A percentile compares a stretch with the other conserved stretches of the same genome.
phyloP scores from a whole-genome alignment of 2,113 vertebrate genomes.

The Actenoides lindsayi region DNA sequence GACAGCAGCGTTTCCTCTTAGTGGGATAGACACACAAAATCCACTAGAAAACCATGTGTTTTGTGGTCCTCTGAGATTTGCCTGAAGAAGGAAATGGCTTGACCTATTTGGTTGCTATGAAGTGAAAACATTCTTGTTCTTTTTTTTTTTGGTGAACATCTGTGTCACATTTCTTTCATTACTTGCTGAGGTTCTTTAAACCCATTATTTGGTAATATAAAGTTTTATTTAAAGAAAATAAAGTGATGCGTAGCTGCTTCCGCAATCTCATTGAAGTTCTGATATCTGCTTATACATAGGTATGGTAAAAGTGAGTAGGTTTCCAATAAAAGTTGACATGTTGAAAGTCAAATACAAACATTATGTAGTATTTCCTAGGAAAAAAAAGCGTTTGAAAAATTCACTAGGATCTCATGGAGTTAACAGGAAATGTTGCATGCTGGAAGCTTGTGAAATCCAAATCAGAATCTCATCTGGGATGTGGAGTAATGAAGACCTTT shows the following conservation, averaged over 20 bases:
- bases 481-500: neutral
- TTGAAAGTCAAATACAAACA: neutral
- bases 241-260: neutral
- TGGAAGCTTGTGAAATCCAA: neutral
- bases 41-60: slow-evolving; percentile 70
- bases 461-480: neutral
- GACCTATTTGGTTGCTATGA: slow-evolving; percentile 83
- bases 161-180: slow-evolving; percentile 78
- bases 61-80: slow-evolving; percentile 74
- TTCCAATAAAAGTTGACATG: neutral
- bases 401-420: neutral
- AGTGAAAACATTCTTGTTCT: slow-evolving; percentile 79
- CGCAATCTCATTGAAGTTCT: neutral
- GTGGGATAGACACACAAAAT: slow-evolving; percentile 62
- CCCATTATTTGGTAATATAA: slow-evolving; percentile 58
- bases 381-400: neutral
- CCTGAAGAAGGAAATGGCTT: slow-evolving; percentile 79
- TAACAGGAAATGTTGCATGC: neutral
- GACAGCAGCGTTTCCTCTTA: slow-evolving; percentile 72
- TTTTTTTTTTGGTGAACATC: slow-evolving; percentile 67
- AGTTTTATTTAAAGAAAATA: slow-evolving; percentile 46
- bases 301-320: neutral
- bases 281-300: neutral
- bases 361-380: neutral
- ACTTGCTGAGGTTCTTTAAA: slow-evolving; percentile 72